Evolutionary conservation across 1,140 invertebrate genomes (phyloP).

Genomic region (Sarcophaga bullata): DNA sequence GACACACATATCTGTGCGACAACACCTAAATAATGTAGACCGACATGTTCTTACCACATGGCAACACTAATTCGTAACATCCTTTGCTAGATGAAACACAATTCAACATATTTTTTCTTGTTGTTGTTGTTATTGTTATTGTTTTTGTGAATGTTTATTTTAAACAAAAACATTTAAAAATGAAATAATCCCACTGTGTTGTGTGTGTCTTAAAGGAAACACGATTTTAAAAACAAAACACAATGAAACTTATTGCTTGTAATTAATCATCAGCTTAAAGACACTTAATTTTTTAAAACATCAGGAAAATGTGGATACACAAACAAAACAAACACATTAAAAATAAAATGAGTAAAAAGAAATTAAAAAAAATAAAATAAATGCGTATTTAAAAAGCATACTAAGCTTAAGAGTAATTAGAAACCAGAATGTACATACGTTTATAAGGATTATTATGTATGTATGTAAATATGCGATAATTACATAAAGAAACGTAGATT

Average conservation of each 20-base stretch:
- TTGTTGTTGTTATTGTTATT: background rate
- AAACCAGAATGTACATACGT: too few relatives aligned
- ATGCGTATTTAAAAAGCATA: background rate
- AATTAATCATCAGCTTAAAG: conserved; percentile 18
- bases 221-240: conserved; percentile 7
- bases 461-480: too few relatives aligned
- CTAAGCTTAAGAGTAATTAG: background rate
- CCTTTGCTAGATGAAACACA: too few relatives aligned
- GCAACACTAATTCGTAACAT: background rate
- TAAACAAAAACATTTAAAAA: background rate
- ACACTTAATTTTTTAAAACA: conserved; percentile 1
- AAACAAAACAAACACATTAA: background rate
- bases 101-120: background rate
- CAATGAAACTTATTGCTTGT: background rate
- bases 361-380: background rate
- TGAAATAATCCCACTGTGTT: conserved; percentile 7
- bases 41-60: conserved; percentile 11
- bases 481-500: too few relatives aligned
- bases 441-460: too few relatives aligned
- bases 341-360: too few relatives aligned
- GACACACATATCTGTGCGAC: background rate
- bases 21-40: background rate
- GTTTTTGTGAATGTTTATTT: background rate
- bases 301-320: background rate
- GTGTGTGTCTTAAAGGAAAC: background rate